phyloP scores from a whole-genome alignment of 2,797 vertebrate species.

The Sitta carolinensis region DNA sequence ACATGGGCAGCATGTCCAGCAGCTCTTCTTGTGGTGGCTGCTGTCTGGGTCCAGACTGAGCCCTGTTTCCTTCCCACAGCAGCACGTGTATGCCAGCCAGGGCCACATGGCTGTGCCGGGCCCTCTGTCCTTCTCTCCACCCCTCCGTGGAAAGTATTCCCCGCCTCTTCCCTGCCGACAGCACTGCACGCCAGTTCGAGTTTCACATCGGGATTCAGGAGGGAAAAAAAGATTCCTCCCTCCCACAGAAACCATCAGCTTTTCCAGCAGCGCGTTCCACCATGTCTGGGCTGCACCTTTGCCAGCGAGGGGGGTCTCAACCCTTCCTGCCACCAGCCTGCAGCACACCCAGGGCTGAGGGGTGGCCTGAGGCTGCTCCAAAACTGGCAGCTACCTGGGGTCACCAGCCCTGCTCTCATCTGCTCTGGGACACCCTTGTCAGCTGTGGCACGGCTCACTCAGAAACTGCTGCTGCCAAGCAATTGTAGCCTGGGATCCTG shows the following conservation, averaged over 20 bases:
- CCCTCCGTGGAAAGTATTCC: background rate
- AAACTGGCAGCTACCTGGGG: background rate
- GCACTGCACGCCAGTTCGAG: background rate
- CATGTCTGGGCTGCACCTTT: background rate
- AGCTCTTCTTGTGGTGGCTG: background rate
- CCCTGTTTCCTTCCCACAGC: background rate
- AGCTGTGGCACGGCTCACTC: background rate
- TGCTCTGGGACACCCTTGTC: background rate
- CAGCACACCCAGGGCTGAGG: background rate
- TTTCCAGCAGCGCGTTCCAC: conserved; percentile 28
- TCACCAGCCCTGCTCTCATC: background rate
- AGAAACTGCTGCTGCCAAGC: background rate
- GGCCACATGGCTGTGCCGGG: background rate
- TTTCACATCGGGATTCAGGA: background rate
- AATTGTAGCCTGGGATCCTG: background rate
- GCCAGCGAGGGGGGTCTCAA: background rate
- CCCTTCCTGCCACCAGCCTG: background rate
- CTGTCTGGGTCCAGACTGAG: background rate
- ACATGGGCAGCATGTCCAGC: background rate
- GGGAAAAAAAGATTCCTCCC: conserved; percentile 32
- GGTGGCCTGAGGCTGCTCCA: background rate
- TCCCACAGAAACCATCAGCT: conserved; percentile 40
- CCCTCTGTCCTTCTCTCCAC: background rate
- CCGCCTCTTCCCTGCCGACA: background rate
- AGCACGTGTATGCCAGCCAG: background rate